A percentile compares a stretch with the other conserved stretches of the same genome.
Evolutionary conservation across 2,888 invertebrate genomes (phyloP).

Genomic region (Cyclophora punctaria): DNA sequence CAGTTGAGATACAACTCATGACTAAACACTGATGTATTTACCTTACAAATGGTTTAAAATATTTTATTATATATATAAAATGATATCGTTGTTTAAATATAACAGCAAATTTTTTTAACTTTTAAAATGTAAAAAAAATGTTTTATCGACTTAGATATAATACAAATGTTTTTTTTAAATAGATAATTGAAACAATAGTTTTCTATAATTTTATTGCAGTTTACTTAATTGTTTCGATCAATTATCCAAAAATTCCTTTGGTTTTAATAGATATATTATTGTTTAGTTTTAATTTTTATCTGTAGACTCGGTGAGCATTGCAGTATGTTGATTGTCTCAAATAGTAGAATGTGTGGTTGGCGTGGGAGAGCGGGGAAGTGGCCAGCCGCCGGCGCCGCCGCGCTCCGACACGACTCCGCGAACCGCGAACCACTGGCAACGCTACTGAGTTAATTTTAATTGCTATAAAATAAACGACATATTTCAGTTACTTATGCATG

Average conservation of each 20-base stretch:
- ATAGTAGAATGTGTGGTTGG: constrained; percentile 28
- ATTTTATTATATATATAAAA: too few relatives aligned
- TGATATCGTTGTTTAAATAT: too few relatives aligned
- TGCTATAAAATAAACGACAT: constrained; percentile 42
- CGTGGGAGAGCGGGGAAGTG: constrained; percentile 11
- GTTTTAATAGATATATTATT: constrained; percentile 46
- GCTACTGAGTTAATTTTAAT: constrained; percentile 52
- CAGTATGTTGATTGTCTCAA: constrained; percentile 31
- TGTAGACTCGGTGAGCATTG: constrained; percentile 45
- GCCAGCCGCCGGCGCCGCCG: constrained; percentile 14
- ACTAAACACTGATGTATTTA: too few relatives aligned
- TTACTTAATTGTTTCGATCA: constrained; percentile 19
- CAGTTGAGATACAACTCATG: too few relatives aligned
- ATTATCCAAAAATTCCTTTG: constrained; percentile 16
- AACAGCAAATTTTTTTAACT: too few relatives aligned
- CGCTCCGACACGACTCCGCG: too few relatives aligned
- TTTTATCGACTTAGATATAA: too few relatives aligned
- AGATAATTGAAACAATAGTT: too few relatives aligned
- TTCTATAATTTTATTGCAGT: not conserved
- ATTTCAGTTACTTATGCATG: constrained; percentile 61
- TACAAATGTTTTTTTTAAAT: too few relatives aligned
- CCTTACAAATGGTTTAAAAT: too few relatives aligned
- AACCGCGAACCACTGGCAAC: constrained; percentile 20
- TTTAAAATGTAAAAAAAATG: too few relatives aligned
- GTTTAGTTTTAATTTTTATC: constrained; percentile 51